Conservation (phyloP, 2,888 invertebrate genomes). For the Diogma glabrata region DNA sequence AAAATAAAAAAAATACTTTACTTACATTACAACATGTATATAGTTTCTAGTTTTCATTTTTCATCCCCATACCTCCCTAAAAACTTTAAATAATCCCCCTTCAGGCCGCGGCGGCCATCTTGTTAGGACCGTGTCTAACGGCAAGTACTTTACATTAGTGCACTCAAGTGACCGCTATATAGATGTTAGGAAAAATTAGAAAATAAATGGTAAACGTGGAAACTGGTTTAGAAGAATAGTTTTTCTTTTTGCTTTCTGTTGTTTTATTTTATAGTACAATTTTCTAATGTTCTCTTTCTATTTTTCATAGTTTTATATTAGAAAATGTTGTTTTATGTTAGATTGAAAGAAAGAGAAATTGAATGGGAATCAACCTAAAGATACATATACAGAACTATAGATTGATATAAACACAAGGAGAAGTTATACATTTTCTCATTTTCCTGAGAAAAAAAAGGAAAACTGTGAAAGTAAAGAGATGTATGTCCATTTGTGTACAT, state of each 20-base stretch:
- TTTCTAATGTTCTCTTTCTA: slow-evolving; percentile 9
- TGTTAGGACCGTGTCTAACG: slow-evolving; percentile 17
- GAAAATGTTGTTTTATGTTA: slow-evolving; percentile 9
- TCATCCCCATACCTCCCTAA: slow-evolving; percentile 6
- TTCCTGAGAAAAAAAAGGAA: neutral
- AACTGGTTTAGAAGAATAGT: slow-evolving; percentile 7
- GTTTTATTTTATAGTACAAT: slow-evolving; percentile 1
- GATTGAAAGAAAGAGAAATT: slow-evolving; percentile 8
- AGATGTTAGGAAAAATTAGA: slow-evolving; percentile 8
- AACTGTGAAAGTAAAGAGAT: slow-evolving; percentile 7
- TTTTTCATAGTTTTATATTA: slow-evolving; percentile 1
- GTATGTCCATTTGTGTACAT: slow-evolving; percentile 7
- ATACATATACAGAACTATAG: slow-evolving; percentile 4
- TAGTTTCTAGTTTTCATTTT: slow-evolving; percentile 9
- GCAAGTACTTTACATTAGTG: slow-evolving; percentile 16
- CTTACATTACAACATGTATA: slow-evolving; percentile 8
- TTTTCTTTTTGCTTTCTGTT: neutral
- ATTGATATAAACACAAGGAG: slow-evolving; percentile 6
- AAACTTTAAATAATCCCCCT: slow-evolving; percentile 7
- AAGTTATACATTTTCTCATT: slow-evolving; percentile 8
- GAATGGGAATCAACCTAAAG: slow-evolving; percentile 4
- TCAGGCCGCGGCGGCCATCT: slow-evolving; percentile 19
- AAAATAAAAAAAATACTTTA: slow-evolving; percentile 5
- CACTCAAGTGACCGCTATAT: slow-evolving; percentile 19
- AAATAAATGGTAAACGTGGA: slow-evolving; percentile 8